Percentiles rank a stretch among this genome's conserved stretches.
Conservation (phyloP, 2,113 vertebrate species). For the Dolichallabes microphthalmus region DNA sequence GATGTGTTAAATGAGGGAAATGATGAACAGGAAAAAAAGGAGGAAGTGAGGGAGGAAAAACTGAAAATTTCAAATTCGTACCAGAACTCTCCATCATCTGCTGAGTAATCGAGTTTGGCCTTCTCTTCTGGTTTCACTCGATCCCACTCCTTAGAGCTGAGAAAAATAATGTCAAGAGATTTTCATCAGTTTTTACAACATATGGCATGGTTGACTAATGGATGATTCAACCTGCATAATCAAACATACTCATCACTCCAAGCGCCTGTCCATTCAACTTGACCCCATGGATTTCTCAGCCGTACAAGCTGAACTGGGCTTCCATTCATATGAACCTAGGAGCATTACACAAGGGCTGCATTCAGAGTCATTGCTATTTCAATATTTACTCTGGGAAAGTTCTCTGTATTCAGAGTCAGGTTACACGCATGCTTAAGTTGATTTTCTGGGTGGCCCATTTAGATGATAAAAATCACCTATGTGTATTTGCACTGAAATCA, state of each 20-base stretch:
- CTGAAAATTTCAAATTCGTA: constrained; percentile 29
- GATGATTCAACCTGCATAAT: background rate
- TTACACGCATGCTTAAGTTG: background rate
- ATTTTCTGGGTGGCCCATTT: background rate
- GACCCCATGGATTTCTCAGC: constrained; percentile 70
- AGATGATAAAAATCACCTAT: background rate
- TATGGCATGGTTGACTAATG: background rate
- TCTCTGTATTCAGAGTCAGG: background rate
- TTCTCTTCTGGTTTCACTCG: constrained; percentile 55
- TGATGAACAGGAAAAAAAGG: background rate
- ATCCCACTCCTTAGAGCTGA: constrained; percentile 49
- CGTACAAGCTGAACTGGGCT: constrained; percentile 47
- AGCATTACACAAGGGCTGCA: background rate
- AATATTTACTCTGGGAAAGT: background rate
- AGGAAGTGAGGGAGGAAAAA: background rate
- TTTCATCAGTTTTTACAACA: background rate
- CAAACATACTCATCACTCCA: constrained; percentile 63
- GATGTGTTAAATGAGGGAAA: too few species aligned
- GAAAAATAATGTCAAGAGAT: background rate
- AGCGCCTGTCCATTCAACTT: constrained; percentile 69
- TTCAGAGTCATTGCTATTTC: background rate
- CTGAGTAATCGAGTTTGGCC: constrained; percentile 71
- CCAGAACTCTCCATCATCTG: constrained; percentile 86
- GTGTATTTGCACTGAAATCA: background rate
- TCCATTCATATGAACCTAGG: constrained; percentile 38